Evolutionary conservation across 2,888 invertebrate genomes (phyloP).

Genomic region (Synergus japonicus): DNA sequence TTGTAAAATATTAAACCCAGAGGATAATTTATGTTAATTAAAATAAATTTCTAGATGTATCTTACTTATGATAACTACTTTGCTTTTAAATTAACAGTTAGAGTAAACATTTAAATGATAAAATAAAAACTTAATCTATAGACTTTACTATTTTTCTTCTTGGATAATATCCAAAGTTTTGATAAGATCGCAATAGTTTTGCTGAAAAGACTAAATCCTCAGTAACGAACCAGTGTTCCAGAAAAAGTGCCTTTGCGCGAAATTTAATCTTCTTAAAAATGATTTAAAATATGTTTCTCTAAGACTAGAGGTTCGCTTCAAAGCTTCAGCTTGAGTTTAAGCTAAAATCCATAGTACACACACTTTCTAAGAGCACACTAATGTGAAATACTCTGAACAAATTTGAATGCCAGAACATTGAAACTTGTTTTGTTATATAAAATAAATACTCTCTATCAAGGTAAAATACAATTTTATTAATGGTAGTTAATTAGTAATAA

Average conservation of each 20-base stretch:
- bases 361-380: neutral
- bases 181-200: neutral
- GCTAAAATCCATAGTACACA: slow-evolving; percentile 11
- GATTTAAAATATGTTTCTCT: neutral
- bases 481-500: neutral
- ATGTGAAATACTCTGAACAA: neutral
- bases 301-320: neutral
- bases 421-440: neutral
- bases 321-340: neutral
- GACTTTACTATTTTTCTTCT: neutral
- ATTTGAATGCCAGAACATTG: neutral
- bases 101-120: too few relatives aligned
- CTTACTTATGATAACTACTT: too few relatives aligned
- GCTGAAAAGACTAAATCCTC: neutral
- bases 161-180: neutral
- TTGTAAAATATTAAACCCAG: neutral
- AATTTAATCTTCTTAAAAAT: neutral
- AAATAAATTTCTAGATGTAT: neutral
- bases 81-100: too few relatives aligned
- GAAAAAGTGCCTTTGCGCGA: neutral
- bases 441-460: neutral
- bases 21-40: neutral
- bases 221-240: neutral
- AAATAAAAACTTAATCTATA: too few relatives aligned
- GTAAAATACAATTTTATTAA: neutral